Conservation (phyloP, 2,113 vertebrate genomes). For the Mustela lutreola region DNA sequence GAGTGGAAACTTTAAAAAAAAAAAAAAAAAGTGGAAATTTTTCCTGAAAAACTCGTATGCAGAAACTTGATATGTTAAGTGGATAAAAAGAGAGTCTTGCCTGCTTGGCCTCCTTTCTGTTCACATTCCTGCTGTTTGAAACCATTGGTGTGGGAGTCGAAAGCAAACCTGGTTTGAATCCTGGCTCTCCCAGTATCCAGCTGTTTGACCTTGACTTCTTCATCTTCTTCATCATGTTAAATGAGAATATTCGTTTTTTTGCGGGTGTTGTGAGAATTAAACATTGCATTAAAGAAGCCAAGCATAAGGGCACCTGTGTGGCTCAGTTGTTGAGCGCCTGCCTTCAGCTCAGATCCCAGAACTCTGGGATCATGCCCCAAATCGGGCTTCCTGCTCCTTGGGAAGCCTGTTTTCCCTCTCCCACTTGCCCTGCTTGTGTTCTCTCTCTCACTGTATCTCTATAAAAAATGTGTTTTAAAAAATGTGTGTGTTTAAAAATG, state of each 20-base stretch:
- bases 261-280: constrained; percentile 15
- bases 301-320: neutral
- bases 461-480: too few relatives aligned
- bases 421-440: too few relatives aligned
- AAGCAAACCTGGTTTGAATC: neutral
- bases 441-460: too few relatives aligned
- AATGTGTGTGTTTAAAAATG: too few relatives aligned
- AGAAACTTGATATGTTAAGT: neutral
- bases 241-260: neutral
- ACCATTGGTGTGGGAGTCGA: neutral
- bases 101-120: neutral
- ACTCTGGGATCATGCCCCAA: too few relatives aligned
- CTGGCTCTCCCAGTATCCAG: neutral
- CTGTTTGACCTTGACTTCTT: constrained; percentile 30
- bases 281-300: neutral
- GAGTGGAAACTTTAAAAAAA: neutral
- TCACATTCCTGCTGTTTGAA: constrained; percentile 11
- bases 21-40: neutral
- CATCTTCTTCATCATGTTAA: neutral
- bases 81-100: constrained; percentile 41
- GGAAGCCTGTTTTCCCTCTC: too few relatives aligned
- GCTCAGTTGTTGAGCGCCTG: too few relatives aligned
- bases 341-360: too few relatives aligned
- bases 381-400: too few relatives aligned
- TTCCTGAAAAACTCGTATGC: neutral